Evolutionary conservation across 2,113 vertebrate species (phyloP), one percentile per base, ranked within the genome.

Genomic region (Delphinapterus leucas): DNA sequence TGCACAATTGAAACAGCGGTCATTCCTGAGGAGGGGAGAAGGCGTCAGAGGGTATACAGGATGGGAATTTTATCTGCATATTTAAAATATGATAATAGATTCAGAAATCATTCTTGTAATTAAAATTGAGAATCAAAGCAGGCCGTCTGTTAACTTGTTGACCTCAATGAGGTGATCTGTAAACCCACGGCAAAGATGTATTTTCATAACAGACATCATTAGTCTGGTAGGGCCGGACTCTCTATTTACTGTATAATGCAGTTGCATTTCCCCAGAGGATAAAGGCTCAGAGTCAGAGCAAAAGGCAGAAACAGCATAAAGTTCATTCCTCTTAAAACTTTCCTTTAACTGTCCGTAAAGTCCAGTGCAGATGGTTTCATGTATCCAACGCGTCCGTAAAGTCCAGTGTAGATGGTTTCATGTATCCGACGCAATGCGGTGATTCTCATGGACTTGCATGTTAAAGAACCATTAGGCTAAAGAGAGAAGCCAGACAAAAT

Each of bases 71-170:
- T 15, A 49, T 41, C 26, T 13, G 17, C 17, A 6, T 20, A 60
- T 28, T 89, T 60, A 13, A 84, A 84, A 73, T 47, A 15, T 6
- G 61, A 12, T 36, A n/a, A 65, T 41, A 47, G 33, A 73, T 26
- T 88, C 65, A 96, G 88, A 3, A 44, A 73, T 71, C 53, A 13
- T 49, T 55, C 41, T 15, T 77, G 31, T 38, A 93, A 91, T 85
- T 89, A 92, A 88, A 85, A 53, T 76, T 81, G 31, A 82, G 44
- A 49, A 20, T 89, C 28, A 95, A 95, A 71, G 44, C 65, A 38
- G 61, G 36, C 49, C 36, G 25, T 49, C 44, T 89, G 68, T 58
- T 85, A 60, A 63, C 80, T 17, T 77, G 67, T 58, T 81, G 95
- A 76, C 87, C 77, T 95, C 65, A 10, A 10, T 41, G 28, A 33